Base-by-base conservation (phyloP, 2,113 vertebrate species). In the Geothlypis trichas region DNA sequence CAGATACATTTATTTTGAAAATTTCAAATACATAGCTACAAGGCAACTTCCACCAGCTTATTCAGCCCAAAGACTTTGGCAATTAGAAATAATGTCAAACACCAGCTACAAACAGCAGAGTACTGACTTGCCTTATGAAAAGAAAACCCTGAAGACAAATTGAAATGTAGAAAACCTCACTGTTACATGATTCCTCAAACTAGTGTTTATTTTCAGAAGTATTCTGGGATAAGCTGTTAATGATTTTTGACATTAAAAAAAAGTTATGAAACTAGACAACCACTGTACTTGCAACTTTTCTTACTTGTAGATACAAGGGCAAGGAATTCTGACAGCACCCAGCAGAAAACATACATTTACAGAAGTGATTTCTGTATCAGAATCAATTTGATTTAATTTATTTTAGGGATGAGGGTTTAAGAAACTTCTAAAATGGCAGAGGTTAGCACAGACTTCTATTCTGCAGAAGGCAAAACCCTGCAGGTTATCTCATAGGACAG, bases 171-270 rank as follows among this genome's bases (percentile, higher is more conserved):
- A 37, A 84, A 88, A 54, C 35, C 13, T 61, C 63, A 39, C 23
- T 78, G 10, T 61, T 72, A 59, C 7, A 33, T 16, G 61, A 81
- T 39, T 67, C 30, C 30, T 89, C 89, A 89, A 94, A 78, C 49
- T 44, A 73, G 10, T 30, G 84, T 92, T 65, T 83, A 95, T 77
- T 23, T 68, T 72, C 75, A 92, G 55, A 75, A 93, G 35, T 85
- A 91, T 91, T 84, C n/a, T 87, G 52, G 11, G 47, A 93, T 95
- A 71, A 94, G 33, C 55, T 89, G 16, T 35, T 79, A 83, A 68
- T n/a, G 41, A 90, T 57, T 93, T 96, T 78, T 84, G 65, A 87
- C 52, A 59, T 33, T 21, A 68, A 79, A 87, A 89, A 66, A 66
- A 61, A 59, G 21, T 24, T 24, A 49, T 73, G 51, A 91, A 80